Evolutionary conservation across 1,140 invertebrate species (phyloP).

Genomic region (Diabrotica undecimpunctata): DNA sequence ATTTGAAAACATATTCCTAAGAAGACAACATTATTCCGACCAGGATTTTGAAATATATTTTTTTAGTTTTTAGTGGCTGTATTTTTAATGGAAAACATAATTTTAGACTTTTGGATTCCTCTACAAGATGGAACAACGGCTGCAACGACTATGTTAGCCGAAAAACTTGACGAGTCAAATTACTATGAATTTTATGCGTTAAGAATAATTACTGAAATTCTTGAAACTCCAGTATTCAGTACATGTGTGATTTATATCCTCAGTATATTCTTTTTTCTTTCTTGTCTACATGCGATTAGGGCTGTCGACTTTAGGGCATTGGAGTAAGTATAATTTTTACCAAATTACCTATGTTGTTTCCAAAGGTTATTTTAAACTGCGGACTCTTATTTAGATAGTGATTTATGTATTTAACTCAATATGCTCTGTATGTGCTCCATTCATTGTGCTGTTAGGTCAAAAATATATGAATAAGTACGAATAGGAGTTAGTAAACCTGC

Average conservation of each 20-base stretch:
- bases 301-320: slow-evolving; percentile 27
- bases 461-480: background rate
- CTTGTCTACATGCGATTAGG: slow-evolving; percentile 29
- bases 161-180: slow-evolving; percentile 10
- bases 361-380: background rate
- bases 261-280: slow-evolving; percentile 31
- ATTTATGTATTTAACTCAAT: background rate
- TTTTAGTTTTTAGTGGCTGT: slow-evolving; percentile 37
- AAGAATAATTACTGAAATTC: slow-evolving; percentile 13
- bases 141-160: background rate
- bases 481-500: background rate
- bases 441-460: no score
- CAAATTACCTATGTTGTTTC: background rate
- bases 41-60: no score
- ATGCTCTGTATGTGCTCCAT: no score
- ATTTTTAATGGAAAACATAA: slow-evolving; percentile 40
- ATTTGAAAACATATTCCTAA: no score
- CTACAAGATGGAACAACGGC: slow-evolving; percentile 24
- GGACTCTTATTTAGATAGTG: background rate
- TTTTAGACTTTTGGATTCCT: slow-evolving; percentile 43
- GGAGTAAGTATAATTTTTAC: slow-evolving; percentile 10
- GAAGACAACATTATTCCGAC: no score
- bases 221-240: slow-evolving; percentile 15
- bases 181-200: slow-evolving; percentile 17
- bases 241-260: slow-evolving; percentile 27